Base-by-base conservation (phyloP, 2,113 vertebrate species). In the Notarius quadriscutis region DNA sequence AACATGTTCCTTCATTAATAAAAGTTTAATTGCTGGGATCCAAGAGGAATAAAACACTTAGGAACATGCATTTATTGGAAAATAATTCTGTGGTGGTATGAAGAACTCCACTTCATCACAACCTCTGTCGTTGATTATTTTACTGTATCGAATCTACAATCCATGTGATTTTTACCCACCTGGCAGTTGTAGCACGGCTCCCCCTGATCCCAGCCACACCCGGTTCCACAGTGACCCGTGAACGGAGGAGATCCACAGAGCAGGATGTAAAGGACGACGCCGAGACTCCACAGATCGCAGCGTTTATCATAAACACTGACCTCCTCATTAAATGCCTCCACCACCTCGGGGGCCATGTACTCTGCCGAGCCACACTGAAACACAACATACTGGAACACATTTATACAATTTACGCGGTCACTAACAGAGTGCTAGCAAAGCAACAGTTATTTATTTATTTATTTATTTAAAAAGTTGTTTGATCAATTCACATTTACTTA, bases 301-400 rank as follows among this genome's bases (percentile, higher is more conserved):
- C 98, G 97, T 91, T 99, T 99, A 94, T 99, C 98, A 0, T 99
- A 99, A 91, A 99, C 99, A 72, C 96, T 96, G 0, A 98, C 97
- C 92, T 99, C 98, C 92, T 99, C 98, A 0, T 95, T 98, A 93
- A 99, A 99, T 15, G 97, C 98, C 90, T 99, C 98, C 55, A 99
- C 98, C 84, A 99, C 98, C 92, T 99, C 98, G 0, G 98, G 98
- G n/a, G 98, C 98, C 98, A 99, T 99, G 94, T 99, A 99, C 92
- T 99, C 98, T 0, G 98, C 98, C 0, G 98, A 99, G 85, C 98
- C 98, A 1, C 98, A 99, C 98, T 99, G 92, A 22, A 20, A 81
- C 1, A 58, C 27, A 34, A 1, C 6, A 2, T 6, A 25, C 9
- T 9, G 0, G 4, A n/a, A 51, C 7, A 51, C 25, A 55, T 20